Evolutionary conservation across 2,888 invertebrate species (phyloP), one percentile per base, ranked within the genome.

Genomic region (Cantharis rufa): DNA sequence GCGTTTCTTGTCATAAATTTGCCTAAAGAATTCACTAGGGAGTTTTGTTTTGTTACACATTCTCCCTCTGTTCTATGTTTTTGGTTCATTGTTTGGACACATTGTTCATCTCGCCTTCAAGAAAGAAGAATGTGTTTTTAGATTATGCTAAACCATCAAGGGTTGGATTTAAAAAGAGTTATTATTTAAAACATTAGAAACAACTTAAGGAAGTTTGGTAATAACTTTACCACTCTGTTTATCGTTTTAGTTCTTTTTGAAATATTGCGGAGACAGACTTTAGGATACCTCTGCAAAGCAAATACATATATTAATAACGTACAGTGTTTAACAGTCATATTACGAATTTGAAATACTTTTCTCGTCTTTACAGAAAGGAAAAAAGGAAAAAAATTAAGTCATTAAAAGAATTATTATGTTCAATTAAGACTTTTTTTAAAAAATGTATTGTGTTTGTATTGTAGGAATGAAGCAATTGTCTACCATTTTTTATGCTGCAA

Each of bases 1-100:
- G 83, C 79, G 80, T 77, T 78, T 81, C 83, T 83, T 83, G 86
- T 86, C 85, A 86, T 87, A 87, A 87, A 87, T 87, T 86, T 86
- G 85, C 86, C 85, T 86, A 85, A 86, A 85, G 86, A 85, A 86
- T 84, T 85, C 84, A 80, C 84, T 68, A 78, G 84, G 81, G 85
- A 81, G 83, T 81, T 82, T 85, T 85, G 84, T 85, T 86, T 86
- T 84, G 82, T 82, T 83, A 81, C 81, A 82, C 81, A 82, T 82
- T 81, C 82, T 81, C 82, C 80, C 82, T 81, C 82, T 84, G 84
- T 83, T 84, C 84, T 84, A 85, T 84, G 84, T 83, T 83, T 83
- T 81, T 82, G 84, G 81, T 84, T 84, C 84, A 80, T 81, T 82
- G 82, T 81, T 80, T 82, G 82, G 85, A 86, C 85, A 84, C 83